phyloP scores from a whole-genome alignment of 2,113 vertebrate species.

The Porphyrio hochstetteri region DNA sequence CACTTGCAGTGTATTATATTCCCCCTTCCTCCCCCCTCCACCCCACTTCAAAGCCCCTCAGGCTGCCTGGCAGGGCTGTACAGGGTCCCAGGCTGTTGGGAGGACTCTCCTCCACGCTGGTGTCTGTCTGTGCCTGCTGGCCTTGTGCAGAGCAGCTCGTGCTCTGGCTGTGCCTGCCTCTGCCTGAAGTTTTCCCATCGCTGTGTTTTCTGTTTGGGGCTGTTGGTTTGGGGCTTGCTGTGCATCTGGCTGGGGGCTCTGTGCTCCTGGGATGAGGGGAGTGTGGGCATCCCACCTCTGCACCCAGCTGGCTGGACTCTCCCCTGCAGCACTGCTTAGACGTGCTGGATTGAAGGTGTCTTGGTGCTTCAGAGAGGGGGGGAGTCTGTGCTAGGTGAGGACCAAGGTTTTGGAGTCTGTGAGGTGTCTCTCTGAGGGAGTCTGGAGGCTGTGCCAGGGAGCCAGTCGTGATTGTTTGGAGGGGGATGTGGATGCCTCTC shows the following conservation, averaged over 20 bases:
- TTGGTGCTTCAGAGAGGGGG: not conserved
- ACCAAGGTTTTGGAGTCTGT: not conserved
- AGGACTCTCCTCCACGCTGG: not conserved
- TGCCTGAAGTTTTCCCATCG: not conserved
- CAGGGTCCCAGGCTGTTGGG: not conserved
- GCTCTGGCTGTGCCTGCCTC: not conserved
- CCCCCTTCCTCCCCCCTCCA: not conserved
- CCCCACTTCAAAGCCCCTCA: not conserved
- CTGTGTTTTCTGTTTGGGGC: not conserved
- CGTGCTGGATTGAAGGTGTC: not conserved
- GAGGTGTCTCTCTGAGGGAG: not conserved
- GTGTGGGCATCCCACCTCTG: accelerated
- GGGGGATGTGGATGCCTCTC: accelerated
- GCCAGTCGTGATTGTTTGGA: not conserved
- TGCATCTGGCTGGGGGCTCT: not conserved
- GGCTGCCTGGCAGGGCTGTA: not conserved
- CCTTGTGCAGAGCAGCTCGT: accelerated
- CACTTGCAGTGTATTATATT: constrained; percentile 37
- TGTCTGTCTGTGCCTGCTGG: not conserved
- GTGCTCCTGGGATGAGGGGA: not conserved
- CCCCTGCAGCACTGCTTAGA: not conserved
- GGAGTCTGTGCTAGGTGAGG: not conserved
- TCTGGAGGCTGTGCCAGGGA: accelerated
- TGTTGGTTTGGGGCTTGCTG: too few relatives aligned
- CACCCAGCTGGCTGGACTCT: accelerated